Evolutionary conservation across 2,113 vertebrate genomes (phyloP).

Genomic region (Rhinoderma darwinii): DNA sequence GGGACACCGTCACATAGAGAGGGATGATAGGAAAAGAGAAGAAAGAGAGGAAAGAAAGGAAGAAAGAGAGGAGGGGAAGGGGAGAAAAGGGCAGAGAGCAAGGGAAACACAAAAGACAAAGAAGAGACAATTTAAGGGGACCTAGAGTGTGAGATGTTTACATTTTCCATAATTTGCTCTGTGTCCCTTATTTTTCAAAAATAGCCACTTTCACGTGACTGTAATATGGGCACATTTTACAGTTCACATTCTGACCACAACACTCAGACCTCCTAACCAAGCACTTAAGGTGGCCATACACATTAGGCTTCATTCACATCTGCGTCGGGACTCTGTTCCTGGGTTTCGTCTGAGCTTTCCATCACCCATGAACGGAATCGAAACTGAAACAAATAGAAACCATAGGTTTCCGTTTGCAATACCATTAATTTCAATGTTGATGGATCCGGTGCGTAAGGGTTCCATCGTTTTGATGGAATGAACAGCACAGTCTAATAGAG

Average conservation of each 20-base stretch:
- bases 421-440: no score
- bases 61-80: slow-evolving; percentile 10
- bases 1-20: slow-evolving; percentile 16
- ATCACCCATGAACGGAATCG: no score
- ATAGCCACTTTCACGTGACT: not conserved
- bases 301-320: no score
- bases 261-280: not conserved
- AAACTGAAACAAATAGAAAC: no score
- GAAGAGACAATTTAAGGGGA: not conserved
- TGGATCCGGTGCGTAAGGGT: no score
- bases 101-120: not conserved
- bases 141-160: not conserved
- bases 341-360: no score
- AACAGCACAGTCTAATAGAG: no score
- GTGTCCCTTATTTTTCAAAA: not conserved
- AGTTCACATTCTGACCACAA: not conserved
- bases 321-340: no score
- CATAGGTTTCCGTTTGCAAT: no score
- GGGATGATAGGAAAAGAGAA: slow-evolving; percentile 53
- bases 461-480: no score
- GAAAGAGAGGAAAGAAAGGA: not conserved
- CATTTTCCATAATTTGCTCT: not conserved
- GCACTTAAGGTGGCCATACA: no score
- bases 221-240: not conserved
- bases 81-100: not conserved